These are phyloP conservation scores for Drosophila biarmipes DNA, from an alignment of 1,140 invertebrate genomes.

Conservation along the genomic window DNA sequence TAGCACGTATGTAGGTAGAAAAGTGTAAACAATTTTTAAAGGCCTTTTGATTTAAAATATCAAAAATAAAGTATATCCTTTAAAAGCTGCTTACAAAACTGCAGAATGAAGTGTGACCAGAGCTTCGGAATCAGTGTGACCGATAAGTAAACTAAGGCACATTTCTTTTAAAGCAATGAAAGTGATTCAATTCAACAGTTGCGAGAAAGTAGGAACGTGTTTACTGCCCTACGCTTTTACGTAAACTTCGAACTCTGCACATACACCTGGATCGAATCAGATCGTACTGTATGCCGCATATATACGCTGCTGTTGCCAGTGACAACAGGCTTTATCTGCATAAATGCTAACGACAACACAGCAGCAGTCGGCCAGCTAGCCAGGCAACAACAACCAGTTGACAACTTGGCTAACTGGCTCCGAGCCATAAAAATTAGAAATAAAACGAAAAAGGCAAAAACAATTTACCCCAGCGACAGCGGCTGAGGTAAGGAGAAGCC, in stretches of 20 bases:
- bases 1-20: too few species aligned
- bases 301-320: conserved; percentile 9
- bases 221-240: background rate
- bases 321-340: conserved; percentile 65
- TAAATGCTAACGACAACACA: conserved; percentile 46
- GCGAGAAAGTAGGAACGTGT: background rate
- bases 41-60: too few species aligned
- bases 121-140: background rate
- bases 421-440: conserved; percentile 42
- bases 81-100: background rate
- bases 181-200: too few species aligned
- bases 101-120: background rate
- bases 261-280: background rate
- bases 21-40: too few species aligned
- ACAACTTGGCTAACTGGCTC: conserved; percentile 74
- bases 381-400: conserved; percentile 58
- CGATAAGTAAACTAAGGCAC: background rate
- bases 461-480: conserved; percentile 15
- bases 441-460: conserved; percentile 9
- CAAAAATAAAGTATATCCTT: too few species aligned
- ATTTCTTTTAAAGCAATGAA: too few species aligned
- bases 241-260: background rate
- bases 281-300: background rate
- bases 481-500: background rate
- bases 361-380: background rate